A percentile compares a stretch with the other conserved stretches of the same genome.
These are phyloP conservation scores for Tetranychus piercei DNA, from an alignment of 2,888 invertebrate genomes.

Conservation along the genomic window DNA sequence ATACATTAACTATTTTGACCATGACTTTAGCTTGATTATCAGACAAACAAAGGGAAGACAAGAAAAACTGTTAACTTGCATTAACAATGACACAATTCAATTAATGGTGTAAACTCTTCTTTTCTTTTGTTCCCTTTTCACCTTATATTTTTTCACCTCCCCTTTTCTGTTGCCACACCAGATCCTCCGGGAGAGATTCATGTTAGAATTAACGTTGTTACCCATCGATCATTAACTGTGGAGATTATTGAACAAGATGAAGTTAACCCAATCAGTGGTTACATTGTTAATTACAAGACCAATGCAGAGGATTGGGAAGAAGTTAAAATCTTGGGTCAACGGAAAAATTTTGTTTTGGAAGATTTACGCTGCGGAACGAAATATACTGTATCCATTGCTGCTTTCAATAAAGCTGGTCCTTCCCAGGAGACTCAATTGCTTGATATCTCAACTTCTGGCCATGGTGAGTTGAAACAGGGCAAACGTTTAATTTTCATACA, in stretches of 20 bases:
- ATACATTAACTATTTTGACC: background rate
- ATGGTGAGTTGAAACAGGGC: conserved; percentile 28
- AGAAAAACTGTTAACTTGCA: background rate
- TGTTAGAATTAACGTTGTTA: background rate
- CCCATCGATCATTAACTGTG: background rate
- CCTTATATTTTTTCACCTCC: background rate
- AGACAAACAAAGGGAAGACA: background rate
- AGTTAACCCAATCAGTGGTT: conserved; percentile 20
- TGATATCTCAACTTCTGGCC: conserved; percentile 32
- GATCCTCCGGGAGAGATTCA: background rate
- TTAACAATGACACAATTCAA: background rate
- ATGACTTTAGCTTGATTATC: background rate
- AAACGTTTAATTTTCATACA: too few relatives aligned
- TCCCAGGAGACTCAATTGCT: conserved; percentile 44
- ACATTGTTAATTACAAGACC: conserved; percentile 32
- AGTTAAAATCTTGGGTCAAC: conserved; percentile 47
- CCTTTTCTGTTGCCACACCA: background rate
- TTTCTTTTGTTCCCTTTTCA: background rate
- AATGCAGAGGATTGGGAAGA: conserved; percentile 45
- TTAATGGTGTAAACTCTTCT: background rate
- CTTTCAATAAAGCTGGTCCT: conserved; percentile 55
- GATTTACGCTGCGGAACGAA: conserved; percentile 58
- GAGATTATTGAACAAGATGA: background rate
- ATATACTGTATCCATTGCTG: conserved; percentile 54
- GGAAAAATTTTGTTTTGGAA: conserved; percentile 49